Evolutionary conservation across 2,888 invertebrate genomes (phyloP).

Genomic region (Hydriomena furcata): DNA sequence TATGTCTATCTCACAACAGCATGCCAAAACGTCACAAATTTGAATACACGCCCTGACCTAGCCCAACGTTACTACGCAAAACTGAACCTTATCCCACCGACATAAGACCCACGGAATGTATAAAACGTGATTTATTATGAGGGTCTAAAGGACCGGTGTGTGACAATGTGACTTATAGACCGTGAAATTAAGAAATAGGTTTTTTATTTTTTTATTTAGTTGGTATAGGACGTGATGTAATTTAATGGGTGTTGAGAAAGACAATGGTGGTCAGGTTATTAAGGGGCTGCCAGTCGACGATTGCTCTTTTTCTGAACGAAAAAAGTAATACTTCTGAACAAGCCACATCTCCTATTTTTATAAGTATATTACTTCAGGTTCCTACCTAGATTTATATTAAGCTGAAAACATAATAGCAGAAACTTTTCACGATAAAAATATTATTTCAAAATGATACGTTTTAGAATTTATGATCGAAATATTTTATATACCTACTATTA

Average conservation of each 20-base stretch:
- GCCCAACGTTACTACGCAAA: conserved; percentile 14
- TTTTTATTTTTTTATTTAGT: conserved; percentile 13
- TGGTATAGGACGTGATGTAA: conserved; percentile 6
- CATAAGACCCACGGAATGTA: conserved; percentile 5
- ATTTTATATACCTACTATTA: too few relatives aligned
- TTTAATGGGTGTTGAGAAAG: background rate
- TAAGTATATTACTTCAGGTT: too few relatives aligned
- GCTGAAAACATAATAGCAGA: too few relatives aligned
- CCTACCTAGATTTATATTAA: too few relatives aligned
- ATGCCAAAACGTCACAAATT: conserved; percentile 22
- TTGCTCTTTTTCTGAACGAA: too few relatives aligned
- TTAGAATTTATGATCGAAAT: too few relatives aligned
- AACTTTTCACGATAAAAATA: too few relatives aligned
- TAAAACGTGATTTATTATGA: conserved; percentile 26
- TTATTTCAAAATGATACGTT: too few relatives aligned
- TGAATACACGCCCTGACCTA: conserved; percentile 23
- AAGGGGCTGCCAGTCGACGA: too few relatives aligned
- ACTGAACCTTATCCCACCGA: conserved; percentile 16
- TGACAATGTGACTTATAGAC: conserved; percentile 27
- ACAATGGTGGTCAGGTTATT: background rate
- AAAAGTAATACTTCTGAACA: too few relatives aligned
- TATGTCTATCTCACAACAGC: conserved; percentile 5
- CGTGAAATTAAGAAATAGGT: conserved; percentile 28
- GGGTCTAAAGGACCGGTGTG: conserved; percentile 20
- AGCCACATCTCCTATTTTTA: too few relatives aligned